These are phyloP conservation scores for Eretmocerus hayati DNA, from an alignment of 2,888 invertebrate genomes.

Conservation along the genomic window DNA sequence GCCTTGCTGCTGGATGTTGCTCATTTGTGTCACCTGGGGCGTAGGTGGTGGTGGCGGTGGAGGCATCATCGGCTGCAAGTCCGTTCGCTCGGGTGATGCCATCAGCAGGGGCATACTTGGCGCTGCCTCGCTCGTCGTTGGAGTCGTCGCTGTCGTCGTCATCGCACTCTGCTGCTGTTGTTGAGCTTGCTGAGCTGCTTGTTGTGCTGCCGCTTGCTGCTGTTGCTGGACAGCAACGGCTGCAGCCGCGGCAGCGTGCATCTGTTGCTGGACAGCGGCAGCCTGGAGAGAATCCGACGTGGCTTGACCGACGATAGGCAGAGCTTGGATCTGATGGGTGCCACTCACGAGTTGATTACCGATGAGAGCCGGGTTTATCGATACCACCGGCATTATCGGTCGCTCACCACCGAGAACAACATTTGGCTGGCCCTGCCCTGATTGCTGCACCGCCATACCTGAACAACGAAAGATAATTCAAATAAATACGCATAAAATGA, in stretches of 20 bases:
- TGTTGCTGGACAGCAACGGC: constrained; percentile 33
- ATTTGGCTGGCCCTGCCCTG: constrained; percentile 45
- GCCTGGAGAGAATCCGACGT: constrained; percentile 33
- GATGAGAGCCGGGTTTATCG: constrained; percentile 49
- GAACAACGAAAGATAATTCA: background rate
- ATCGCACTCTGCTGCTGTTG: constrained; percentile 7
- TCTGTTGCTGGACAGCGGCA: constrained; percentile 20
- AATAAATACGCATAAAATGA: background rate
- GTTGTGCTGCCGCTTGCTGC: constrained; percentile 25
- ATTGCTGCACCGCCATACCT: constrained; percentile 51
- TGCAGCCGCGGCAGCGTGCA: constrained; percentile 29
- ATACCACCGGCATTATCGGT: constrained; percentile 61
- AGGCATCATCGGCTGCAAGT: constrained; percentile 11
- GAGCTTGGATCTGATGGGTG: constrained; percentile 34
- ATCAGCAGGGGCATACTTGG: constrained; percentile 26
- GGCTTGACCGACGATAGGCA: constrained; percentile 35
- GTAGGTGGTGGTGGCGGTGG: constrained; percentile 30
- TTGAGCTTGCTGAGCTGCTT: constrained; percentile 28
- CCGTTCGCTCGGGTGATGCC: constrained; percentile 30
- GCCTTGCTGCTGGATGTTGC: too few relatives aligned
- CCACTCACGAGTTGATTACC: constrained; percentile 40
- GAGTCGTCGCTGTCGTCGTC: constrained; percentile 18
- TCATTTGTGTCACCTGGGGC: constrained; percentile 26
- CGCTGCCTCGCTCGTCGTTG: constrained; percentile 19
- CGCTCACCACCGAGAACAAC: constrained; percentile 48